These are phyloP conservation scores for Pleuronectes platessa DNA, from an alignment of 2,113 vertebrate genomes.

Conservation along the genomic window DNA sequence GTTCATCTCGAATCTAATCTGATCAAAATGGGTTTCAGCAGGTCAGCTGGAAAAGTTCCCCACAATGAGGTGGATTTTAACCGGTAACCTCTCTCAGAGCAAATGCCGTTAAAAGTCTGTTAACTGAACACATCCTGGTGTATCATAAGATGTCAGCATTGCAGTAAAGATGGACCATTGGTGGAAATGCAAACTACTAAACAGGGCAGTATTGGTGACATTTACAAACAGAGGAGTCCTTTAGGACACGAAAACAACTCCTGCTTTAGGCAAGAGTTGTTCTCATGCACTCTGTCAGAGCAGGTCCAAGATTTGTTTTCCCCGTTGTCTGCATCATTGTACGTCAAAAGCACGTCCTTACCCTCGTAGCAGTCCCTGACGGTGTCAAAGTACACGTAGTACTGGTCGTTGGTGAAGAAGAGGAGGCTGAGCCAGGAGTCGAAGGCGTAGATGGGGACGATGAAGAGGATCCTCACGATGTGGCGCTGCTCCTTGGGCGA, in stretches of 20 bases:
- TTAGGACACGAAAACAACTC: too few relatives aligned
- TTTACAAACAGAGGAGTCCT: background rate
- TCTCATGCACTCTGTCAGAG: too few relatives aligned
- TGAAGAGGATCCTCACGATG: slow-evolving; percentile 98
- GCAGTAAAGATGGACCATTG: background rate
- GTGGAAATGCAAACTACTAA: background rate
- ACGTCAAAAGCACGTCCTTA: slow-evolving; percentile 66
- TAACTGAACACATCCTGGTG: background rate
- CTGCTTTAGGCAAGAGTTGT: too few relatives aligned
- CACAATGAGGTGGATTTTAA: background rate
- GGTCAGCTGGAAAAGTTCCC: background rate
- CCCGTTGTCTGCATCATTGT: background rate
- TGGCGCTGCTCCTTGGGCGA: slow-evolving; percentile 96
- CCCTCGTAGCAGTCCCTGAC: slow-evolving; percentile 98
- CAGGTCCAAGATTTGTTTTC: too few relatives aligned
- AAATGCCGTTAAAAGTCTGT: too few relatives aligned
- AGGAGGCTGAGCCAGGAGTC: slow-evolving; percentile 99
- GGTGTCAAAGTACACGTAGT: slow-evolving; percentile 99
- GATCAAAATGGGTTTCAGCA: slow-evolving; percentile 10
- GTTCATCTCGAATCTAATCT: background rate
- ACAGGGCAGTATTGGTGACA: background rate
- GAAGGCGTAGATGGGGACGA: slow-evolving; percentile 97
- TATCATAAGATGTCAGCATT: background rate
- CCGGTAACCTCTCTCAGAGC: background rate
- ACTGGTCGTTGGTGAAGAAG: slow-evolving; percentile 99